phyloP scores from a whole-genome alignment of 2,113 vertebrate species.

The Toxotes jaculatrix region DNA sequence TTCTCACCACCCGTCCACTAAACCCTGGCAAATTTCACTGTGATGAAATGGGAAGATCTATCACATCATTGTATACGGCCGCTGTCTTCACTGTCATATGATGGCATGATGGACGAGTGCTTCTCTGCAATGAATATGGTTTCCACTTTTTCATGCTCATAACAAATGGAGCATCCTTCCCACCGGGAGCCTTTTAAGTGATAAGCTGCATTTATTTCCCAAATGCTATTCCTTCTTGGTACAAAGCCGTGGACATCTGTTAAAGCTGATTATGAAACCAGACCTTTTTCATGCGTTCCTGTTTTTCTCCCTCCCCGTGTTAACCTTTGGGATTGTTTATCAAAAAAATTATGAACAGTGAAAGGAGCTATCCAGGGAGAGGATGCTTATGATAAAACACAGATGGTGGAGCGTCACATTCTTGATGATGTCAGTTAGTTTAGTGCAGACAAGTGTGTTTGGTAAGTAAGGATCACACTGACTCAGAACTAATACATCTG shows the following conservation, averaged over 20 bases:
- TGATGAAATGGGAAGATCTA: conserved; percentile 27
- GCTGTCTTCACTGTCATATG: conserved; percentile 37
- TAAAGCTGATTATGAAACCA: conserved; percentile 69
- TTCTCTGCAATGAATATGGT: conserved; percentile 45
- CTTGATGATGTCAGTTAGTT: conserved; percentile 56
- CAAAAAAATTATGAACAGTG: conserved; percentile 51
- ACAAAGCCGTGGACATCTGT: conserved; percentile 66
- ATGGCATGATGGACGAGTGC: conserved; percentile 39
- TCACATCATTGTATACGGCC: conserved; percentile 14
- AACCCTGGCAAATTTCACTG: conserved; percentile 14
- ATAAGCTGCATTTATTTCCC: conserved; percentile 74
- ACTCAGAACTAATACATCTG: conserved; percentile 49
- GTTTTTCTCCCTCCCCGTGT: conserved; percentile 1
- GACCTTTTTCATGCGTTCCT: conserved; percentile 50
- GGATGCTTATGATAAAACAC: conserved; percentile 56
- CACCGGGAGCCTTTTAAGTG: conserved; percentile 65
- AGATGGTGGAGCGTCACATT: conserved; percentile 57
- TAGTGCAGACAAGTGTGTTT: conserved; percentile 35
- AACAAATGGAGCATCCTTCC: conserved; percentile 59
- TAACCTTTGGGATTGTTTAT: conserved; percentile 68
- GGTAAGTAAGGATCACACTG: conserved; percentile 22
- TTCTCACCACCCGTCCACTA: background rate
- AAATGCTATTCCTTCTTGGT: conserved; percentile 49
- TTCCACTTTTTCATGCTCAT: conserved; percentile 45
- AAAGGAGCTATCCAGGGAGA: conserved; percentile 59